Evolutionary conservation across 2,888 invertebrate species (phyloP).

Genomic region (Junonia oenone): DNA sequence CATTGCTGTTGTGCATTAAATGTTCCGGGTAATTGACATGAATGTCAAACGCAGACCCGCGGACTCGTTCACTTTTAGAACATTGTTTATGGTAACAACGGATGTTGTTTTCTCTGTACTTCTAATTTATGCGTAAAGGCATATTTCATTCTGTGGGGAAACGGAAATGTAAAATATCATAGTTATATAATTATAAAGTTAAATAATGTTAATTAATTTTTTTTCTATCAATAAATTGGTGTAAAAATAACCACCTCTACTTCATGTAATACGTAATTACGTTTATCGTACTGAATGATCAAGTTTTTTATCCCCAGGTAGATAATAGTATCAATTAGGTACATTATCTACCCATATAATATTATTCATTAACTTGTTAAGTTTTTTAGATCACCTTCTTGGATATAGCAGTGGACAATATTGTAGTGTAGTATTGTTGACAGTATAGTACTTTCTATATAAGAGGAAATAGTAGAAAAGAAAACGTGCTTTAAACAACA

Average conservation of each 20-base stretch:
- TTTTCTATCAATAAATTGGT: not conserved
- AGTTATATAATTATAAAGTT: not conserved
- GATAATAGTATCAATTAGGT: too few relatives aligned
- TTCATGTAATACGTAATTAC: not conserved
- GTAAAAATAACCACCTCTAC: not conserved
- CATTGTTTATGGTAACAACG: slow-evolving; percentile 66
- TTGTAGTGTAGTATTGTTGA: too few relatives aligned
- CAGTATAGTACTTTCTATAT: too few relatives aligned
- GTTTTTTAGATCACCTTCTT: too few relatives aligned
- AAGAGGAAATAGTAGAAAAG: too few relatives aligned
- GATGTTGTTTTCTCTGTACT: slow-evolving; percentile 49
- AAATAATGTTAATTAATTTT: not conserved
- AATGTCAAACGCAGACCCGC: slow-evolving; percentile 55
- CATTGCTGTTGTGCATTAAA: slow-evolving; percentile 32
- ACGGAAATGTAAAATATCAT: slow-evolving; percentile 9
- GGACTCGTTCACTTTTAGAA: slow-evolving; percentile 58
- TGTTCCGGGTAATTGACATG: slow-evolving; percentile 52
- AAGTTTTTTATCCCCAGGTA: not conserved
- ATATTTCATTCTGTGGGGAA: slow-evolving; percentile 8
- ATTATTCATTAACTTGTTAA: too few relatives aligned
- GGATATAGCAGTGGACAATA: too few relatives aligned
- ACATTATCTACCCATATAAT: too few relatives aligned
- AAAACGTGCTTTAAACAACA: too few relatives aligned
- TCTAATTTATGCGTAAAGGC: slow-evolving; percentile 13
- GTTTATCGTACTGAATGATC: not conserved